phyloP scores from a whole-genome alignment of 1,140 invertebrate genomes.

The Drosophila orosa region DNA sequence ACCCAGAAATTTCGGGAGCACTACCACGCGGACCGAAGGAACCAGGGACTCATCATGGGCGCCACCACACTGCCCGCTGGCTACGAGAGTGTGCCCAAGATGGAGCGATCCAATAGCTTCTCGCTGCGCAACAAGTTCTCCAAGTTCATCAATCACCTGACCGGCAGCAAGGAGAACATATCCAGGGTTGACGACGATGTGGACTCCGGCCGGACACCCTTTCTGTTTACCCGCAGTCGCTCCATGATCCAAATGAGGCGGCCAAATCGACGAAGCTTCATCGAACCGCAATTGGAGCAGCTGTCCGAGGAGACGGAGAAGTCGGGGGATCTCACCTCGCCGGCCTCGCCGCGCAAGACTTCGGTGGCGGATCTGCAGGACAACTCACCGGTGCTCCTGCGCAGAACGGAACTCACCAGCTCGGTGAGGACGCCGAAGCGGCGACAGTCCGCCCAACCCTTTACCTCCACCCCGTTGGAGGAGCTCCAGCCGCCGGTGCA shows the following conservation, averaged over 20 bases:
- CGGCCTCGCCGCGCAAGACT: conserved; percentile 72
- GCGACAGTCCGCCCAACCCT: conserved; percentile 59
- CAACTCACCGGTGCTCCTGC: conserved; percentile 35
- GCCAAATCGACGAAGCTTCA: conserved; percentile 73
- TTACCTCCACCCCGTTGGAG: conserved; percentile 65
- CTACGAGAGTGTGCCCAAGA: conserved; percentile 63
- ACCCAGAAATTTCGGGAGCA: conserved; percentile 60
- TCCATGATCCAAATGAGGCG: conserved; percentile 80
- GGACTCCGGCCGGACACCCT: conserved; percentile 56
- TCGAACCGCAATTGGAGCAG: conserved; percentile 81
- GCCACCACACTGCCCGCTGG: conserved; percentile 21
- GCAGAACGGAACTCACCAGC: conserved; percentile 40
- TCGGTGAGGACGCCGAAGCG: conserved; percentile 51
- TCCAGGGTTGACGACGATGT: conserved; percentile 49
- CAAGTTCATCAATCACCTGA: conserved; percentile 74
- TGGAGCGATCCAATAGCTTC: conserved; percentile 81
- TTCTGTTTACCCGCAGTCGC: conserved; percentile 76
- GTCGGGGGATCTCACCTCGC: conserved; percentile 65
- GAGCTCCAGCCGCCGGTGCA: conserved; percentile 18
- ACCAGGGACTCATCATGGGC: conserved; percentile 13
- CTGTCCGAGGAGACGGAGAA: conserved; percentile 76
- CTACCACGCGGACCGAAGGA: conserved; percentile 46
- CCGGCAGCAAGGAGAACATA: conserved; percentile 69
- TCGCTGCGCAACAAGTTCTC: conserved; percentile 68
- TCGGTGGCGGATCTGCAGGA: conserved; percentile 56